Evolutionary conservation across 2,113 vertebrate species (phyloP).

Genomic region (Neotragus moschatus): DNA sequence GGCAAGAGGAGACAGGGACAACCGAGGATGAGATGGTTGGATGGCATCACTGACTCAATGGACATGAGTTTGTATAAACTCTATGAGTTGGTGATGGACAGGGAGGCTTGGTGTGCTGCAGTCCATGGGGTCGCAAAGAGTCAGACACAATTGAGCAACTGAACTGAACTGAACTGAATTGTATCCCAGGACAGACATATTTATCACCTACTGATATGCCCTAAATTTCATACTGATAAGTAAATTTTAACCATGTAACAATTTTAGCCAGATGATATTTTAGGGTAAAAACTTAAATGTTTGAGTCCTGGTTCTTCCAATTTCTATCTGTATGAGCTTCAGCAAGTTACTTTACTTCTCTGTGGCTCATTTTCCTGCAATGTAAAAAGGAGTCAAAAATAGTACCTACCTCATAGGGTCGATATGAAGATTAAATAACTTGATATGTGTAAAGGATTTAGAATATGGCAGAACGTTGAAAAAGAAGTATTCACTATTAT

Average conservation of each 20-base stretch:
- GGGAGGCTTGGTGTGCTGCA: not conserved
- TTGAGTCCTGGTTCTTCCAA: not conserved
- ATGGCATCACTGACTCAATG: not conserved
- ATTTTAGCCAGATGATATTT: not conserved
- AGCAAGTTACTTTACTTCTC: not conserved
- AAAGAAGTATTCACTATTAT: not conserved
- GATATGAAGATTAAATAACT: not conserved
- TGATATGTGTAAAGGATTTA: not conserved
- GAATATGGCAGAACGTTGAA: not conserved
- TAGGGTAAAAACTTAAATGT: not conserved
- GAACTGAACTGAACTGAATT: not conserved
- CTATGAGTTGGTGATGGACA: not conserved
- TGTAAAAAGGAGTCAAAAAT: not conserved
- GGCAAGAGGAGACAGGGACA: fast-evolving
- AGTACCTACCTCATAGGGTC: not conserved
- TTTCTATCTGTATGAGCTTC: not conserved
- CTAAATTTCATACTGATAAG: not conserved
- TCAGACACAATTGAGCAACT: not conserved
- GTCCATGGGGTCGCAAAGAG: not conserved
- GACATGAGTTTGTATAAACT: not conserved
- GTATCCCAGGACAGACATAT: not conserved
- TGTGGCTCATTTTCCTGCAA: not conserved
- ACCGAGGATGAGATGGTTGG: not conserved
- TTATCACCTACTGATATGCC: not conserved
- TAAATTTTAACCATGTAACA: not conserved